Evolutionary conservation across 2,797 vertebrate species (phyloP), one percentile per base, ranked within the genome.

Genomic region (Monodelphis domestica): DNA sequence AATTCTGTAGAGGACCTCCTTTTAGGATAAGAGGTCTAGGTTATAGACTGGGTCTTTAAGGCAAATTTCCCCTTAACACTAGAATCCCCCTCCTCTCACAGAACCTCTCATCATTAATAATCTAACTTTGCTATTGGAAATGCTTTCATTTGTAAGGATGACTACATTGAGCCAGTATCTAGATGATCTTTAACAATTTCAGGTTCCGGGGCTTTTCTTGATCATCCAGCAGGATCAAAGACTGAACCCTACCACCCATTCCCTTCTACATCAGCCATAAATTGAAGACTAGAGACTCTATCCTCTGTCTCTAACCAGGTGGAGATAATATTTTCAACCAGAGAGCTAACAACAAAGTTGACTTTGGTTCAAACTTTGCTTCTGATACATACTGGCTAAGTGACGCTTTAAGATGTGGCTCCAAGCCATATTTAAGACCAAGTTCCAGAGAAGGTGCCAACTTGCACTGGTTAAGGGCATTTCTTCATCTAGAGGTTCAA

Each of bases 121-220:
- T 92, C 87, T 89, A 70, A 91, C 90, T 95, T 92, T 70, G 87
- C 63, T 70, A 38, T 6, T 38, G n/a, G 53, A 51, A 89, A 94
- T 87, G 17, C 29, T 90, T 56, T 95, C 90, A 94, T 94, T 95
- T 97, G 87, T 87, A 78, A 96, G 94, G 94, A 95, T 53, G 95
- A 96, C 50, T 45, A 70, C 92, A 91, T 94, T 91, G 93, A 90
- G 87, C 56, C 45, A 29, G 24, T 53, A 90, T 95, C 88, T 95
- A 70, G 90, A 63, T 94, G 93, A 89, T 89, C 17, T 70, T 38
- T 70, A 70, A 38, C 1, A 70, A 70, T 33, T 38, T 45, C n/a
- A 38, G 17, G 17, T 38, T 17, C 38, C 6, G 78, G 59, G 5
- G 70, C 33, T 3, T 70, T 5, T 17, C 63, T 70, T 38, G 33